A percentile compares a stretch with the other conserved stretches of the same genome.
phyloP scores from a whole-genome alignment of 2,888 invertebrate species.

The Podotricha telesiphe region DNA sequence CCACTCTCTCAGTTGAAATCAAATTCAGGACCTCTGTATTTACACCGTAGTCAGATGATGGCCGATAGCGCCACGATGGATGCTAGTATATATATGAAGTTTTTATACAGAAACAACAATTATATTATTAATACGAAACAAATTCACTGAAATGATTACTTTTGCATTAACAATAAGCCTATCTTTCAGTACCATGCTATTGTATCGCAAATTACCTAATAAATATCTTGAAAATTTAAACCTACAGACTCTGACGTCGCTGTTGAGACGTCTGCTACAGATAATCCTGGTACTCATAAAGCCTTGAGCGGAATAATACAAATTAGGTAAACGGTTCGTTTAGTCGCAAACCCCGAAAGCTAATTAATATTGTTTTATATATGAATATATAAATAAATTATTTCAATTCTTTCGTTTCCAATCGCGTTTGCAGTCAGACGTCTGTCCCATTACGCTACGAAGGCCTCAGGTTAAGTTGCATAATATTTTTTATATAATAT shows the following conservation, averaged over 20 bases:
- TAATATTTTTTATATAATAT: too few species aligned
- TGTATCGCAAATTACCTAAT: conserved; percentile 79
- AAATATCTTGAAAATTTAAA: conserved; percentile 84
- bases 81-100: too few species aligned
- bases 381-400: not conserved
- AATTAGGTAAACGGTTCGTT: conserved; percentile 55
- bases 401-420: not conserved
- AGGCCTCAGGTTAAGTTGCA: too few species aligned
- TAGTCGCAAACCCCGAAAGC: conserved; percentile 23
- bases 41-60: too few species aligned
- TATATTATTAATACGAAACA: not conserved
- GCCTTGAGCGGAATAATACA: conserved; percentile 63
- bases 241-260: conserved; percentile 64
- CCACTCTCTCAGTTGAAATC: too few species aligned
- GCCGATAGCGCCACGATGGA: too few species aligned
- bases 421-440: too few species aligned
- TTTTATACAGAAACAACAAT: too few species aligned
- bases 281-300: conserved; percentile 69
- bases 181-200: conserved; percentile 73
- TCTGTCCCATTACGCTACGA: too few species aligned
- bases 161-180: conserved; percentile 80
- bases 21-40: too few species aligned
- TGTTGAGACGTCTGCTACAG: conserved; percentile 71
- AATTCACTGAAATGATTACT: conserved; percentile 62
- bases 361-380: conserved; percentile 29